Base-by-base conservation (phyloP, 30 jellyfish, hydroid and myxozoan species). In the Aurelia sp. region DNA sequence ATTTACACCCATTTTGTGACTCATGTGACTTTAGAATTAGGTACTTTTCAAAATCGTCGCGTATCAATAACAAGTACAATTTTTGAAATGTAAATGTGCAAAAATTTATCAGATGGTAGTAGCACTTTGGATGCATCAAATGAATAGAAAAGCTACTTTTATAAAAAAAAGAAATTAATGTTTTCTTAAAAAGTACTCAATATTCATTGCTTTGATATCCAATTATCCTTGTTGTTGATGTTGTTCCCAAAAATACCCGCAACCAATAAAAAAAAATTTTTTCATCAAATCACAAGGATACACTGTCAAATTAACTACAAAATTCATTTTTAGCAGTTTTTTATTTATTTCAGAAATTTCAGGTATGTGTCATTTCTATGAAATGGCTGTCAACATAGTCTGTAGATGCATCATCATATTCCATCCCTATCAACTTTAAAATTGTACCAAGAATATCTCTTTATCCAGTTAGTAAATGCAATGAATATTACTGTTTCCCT, bases 361-460 rank as follows among this genome's bases (percentile, higher is more conserved):
- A 20, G 78, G 57, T 8, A 67, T 5, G 78, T 67, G 78, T 67
- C 78, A 67, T 67, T 67, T 67, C 78, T 67, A 20, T 67, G 52
- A 27, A 67, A 67, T 67, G 78, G 78, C 78, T 27, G 53, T 19
- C 18, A 15, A 55, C 65, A 55, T 15, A 12, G 65, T 55, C 18
- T 55, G n/a, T n/a, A n/a, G n/a, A n/a, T n/a, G n/a, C n/a, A n/a
- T n/a, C n/a, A n/a, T n/a, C n/a, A n/a, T n/a, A n/a, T n/a, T n/a
- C n/a, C n/a, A n/a, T n/a, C n/a, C n/a, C n/a, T n/a, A n/a, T n/a
- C n/a, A n/a, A n/a, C n/a, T n/a, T n/a, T n/a, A n/a, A n/a, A n/a
- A n/a, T n/a, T n/a, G n/a, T n/a, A n/a, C n/a, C n/a, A n/a, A n/a
- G n/a, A n/a, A n/a, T n/a, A n/a, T n/a, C n/a, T n/a, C n/a, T n/a